These are phyloP conservation scores for Orbicella faveolata DNA, from an alignment of 64 coral and sea anemone species.

Conservation along the genomic window DNA sequence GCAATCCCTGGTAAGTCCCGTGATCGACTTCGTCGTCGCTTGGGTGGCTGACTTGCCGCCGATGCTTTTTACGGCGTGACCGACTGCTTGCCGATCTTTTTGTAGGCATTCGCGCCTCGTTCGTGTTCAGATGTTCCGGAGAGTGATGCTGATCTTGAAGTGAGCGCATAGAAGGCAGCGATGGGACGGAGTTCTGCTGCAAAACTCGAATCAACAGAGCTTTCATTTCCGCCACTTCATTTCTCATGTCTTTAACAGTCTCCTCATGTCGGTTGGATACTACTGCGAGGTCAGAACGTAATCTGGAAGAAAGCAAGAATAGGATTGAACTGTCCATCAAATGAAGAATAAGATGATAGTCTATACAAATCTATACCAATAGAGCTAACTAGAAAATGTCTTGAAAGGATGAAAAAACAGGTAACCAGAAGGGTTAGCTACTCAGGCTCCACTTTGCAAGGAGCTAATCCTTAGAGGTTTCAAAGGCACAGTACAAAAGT, in stretches of 20 bases:
- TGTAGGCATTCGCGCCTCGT: slow-evolving; percentile 16
- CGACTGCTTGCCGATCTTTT: slow-evolving; percentile 20
- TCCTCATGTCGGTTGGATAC: slow-evolving; percentile 58
- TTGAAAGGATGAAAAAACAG: too few species aligned
- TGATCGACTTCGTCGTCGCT: slow-evolving; percentile 64
- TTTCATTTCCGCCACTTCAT: slow-evolving; percentile 77
- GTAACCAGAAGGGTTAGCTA: too few species aligned
- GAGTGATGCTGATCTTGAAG: slow-evolving; percentile 26
- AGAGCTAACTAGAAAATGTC: too few species aligned
- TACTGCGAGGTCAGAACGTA: slow-evolving; percentile 49
- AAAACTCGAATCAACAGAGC: slow-evolving; percentile 52
- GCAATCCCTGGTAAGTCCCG: slow-evolving; percentile 55
- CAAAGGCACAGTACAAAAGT: too few species aligned
- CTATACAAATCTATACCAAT: too few species aligned
- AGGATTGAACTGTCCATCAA: not conserved
- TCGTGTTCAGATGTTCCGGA: not conserved
- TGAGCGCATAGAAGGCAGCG: slow-evolving; percentile 17
- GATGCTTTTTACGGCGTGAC: slow-evolving; percentile 64
- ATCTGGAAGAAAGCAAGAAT: slow-evolving; percentile 18
- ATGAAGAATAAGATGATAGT: not conserved
- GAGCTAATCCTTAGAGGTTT: too few species aligned
- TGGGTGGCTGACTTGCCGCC: slow-evolving; percentile 26
- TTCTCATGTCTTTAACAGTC: slow-evolving; percentile 65
- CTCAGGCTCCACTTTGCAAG: too few species aligned
- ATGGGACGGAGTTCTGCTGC: slow-evolving; percentile 5